Conservation (phyloP, 2,888 invertebrate genomes). For the Helleia helle region DNA sequence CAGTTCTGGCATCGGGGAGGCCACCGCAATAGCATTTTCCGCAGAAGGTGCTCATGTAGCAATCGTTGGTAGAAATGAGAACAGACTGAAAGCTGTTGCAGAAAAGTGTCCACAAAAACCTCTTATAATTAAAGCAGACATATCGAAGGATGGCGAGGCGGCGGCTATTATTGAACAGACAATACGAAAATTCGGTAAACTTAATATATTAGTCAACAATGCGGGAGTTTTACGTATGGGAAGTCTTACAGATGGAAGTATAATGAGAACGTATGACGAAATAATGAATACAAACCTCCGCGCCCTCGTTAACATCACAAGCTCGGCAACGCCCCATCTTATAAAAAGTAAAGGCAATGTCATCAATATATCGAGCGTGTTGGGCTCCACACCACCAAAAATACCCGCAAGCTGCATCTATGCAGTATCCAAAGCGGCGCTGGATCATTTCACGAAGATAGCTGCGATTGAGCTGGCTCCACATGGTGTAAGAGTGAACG, state of each 20-base stretch:
- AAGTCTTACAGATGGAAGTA: constrained; percentile 18
- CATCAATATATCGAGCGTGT: constrained; percentile 29
- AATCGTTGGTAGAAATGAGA: constrained; percentile 7
- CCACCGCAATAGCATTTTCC: background rate
- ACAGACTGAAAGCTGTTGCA: constrained; percentile 1
- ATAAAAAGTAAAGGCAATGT: constrained; percentile 31
- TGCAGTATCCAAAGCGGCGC: constrained; percentile 26
- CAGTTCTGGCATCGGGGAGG: constrained; percentile 4
- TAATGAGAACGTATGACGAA: constrained; percentile 24
- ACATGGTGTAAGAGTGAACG: constrained; percentile 30
- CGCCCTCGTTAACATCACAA: constrained; percentile 25
- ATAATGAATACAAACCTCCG: constrained; percentile 26
- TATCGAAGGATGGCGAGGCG: constrained; percentile 25
- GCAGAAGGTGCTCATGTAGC: constrained; percentile 1
- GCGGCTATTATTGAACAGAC: constrained; percentile 23
- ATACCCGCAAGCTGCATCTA: constrained; percentile 18
- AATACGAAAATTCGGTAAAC: constrained; percentile 23
- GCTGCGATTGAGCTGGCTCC: constrained; percentile 28
- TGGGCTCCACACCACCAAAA: constrained; percentile 13
- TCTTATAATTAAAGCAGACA: constrained; percentile 20
- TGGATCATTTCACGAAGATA: constrained; percentile 28
- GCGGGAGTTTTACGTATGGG: constrained; percentile 23
- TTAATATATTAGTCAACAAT: constrained; percentile 33
- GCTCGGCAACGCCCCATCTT: constrained; percentile 27
- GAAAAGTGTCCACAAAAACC: background rate